Evolutionary conservation across 2,888 invertebrate species (phyloP), one percentile per base, ranked within the genome.

Genomic region (Ornithoptera alexandrae): DNA sequence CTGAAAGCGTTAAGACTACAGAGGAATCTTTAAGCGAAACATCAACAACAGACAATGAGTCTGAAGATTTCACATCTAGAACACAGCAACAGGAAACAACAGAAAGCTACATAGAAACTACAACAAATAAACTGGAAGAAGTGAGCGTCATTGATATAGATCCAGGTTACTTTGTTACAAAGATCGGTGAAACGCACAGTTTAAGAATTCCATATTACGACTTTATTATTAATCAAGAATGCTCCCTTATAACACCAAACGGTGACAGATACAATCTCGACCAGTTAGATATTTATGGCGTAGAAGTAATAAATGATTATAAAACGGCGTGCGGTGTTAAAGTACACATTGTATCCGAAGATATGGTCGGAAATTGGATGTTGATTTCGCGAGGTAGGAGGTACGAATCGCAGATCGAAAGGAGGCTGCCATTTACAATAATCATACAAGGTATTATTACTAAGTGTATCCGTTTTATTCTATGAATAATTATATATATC

Each of bases 391-490:
- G 83, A 73, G 84, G 80, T 7, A 75, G 62, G 0, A 77, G 74
- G 42, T 71, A 68, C 22, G 24, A n/a, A 5, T 72, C 76, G 2
- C 69, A 70, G 2, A 72, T 66, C 36, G 87, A 90, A 82, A 84
- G 80, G 72, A 83, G 87, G 76, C 75, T 80, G 73, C 77, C 80
- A 18, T 84, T 89, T 72, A 82, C 77, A 62, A 84, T 91, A 74
- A 70, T 77, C 69, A 80, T 88, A 62, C 84, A 89, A 88, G 87
- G 91, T 91, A 86, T 76, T 78, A 75, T 57, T 50, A 24, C 36
- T 24, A 22, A 36, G 15, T 15, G 2, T 62, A 65, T 73, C 72
- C 42, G 57, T 61, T 73, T 68, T 18, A 72, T 64, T 69, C 18
- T 62, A 67, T 72, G 67, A 69, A 74, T 76, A 71, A 74, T 72